These are phyloP conservation scores for Phaethon lepturus DNA, from an alignment of 2,113 vertebrate genomes.

Conservation along the genomic window DNA sequence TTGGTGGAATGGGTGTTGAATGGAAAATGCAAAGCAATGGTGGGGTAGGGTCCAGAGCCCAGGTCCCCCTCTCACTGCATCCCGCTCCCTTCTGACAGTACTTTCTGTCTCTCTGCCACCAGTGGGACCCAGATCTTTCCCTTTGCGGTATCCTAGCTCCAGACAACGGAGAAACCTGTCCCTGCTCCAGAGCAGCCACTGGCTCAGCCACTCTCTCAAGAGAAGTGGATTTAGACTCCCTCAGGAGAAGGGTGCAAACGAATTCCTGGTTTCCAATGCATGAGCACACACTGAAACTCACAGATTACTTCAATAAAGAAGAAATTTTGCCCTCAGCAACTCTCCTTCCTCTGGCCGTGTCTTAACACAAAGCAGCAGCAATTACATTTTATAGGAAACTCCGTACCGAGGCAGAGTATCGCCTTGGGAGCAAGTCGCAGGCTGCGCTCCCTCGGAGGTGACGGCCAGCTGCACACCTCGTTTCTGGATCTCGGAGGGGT, in stretches of 20 bases:
- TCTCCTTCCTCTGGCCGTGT: not conserved
- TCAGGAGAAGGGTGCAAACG: not conserved
- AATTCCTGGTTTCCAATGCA: not conserved
- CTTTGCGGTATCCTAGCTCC: not conserved
- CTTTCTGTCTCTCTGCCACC: not conserved
- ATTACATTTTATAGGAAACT: not conserved
- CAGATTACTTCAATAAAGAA: not conserved
- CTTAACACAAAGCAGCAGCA: not conserved
- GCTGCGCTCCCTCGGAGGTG: not conserved
- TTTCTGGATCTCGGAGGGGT: not conserved
- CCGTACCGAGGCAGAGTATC: fast-evolving
- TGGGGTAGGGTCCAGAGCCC: not conserved
- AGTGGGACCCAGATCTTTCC: not conserved
- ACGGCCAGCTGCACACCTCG: not conserved
- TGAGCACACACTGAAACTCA: not conserved
- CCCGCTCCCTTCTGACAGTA: not conserved
- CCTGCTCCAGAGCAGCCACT: not conserved
- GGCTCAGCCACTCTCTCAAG: not conserved
- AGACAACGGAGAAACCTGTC: fast-evolving
- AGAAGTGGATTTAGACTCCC: not conserved
- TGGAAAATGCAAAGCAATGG: not conserved
- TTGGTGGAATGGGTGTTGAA: not conserved
- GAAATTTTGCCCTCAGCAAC: not conserved
- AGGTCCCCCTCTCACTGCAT: not conserved
- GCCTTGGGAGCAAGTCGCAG: fast-evolving